Evolutionary conservation across 2,113 vertebrate species (phyloP).

Genomic region (Trematocara unimaculatum): DNA sequence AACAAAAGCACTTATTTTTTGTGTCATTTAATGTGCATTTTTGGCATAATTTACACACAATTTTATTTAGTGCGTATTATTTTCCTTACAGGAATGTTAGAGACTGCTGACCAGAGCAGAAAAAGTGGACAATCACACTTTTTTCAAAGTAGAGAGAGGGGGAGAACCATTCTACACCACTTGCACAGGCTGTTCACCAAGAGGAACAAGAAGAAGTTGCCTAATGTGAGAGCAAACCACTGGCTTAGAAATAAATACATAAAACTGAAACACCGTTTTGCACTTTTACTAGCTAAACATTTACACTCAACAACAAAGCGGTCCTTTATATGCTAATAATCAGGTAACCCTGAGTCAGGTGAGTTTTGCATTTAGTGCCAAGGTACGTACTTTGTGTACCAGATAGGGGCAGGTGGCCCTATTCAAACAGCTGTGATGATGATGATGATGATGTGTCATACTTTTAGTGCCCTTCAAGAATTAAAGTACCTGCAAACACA

Average conservation of each 20-base stretch:
- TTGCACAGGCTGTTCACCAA: conserved; percentile 79
- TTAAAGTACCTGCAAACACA: background rate
- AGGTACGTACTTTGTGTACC: background rate
- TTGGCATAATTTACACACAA: background rate
- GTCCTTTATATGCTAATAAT: background rate
- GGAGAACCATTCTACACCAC: conserved; percentile 74
- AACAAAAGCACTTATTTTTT: background rate
- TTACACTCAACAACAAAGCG: background rate
- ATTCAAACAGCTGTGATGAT: rapidly evolving
- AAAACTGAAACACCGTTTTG: background rate
- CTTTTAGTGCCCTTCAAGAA: background rate
- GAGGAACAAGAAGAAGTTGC: conserved; percentile 74
- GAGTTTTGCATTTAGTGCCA: background rate
- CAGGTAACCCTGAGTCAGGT: background rate
- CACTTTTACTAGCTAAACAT: background rate
- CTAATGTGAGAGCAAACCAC: conserved; percentile 76
- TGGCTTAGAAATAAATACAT: background rate
- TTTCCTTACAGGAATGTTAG: conserved; percentile 22
- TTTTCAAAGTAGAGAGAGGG: conserved; percentile 71
- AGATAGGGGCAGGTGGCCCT: background rate
- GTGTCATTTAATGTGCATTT: background rate
- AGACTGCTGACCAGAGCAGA: conserved; percentile 69
- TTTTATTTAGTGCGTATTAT: background rate
- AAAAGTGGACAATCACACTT: conserved; percentile 70
- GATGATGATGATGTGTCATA: background rate